These are phyloP conservation scores for Carollia perspicillata DNA, from an alignment of 2,113 vertebrate genomes.

Conservation along the genomic window DNA sequence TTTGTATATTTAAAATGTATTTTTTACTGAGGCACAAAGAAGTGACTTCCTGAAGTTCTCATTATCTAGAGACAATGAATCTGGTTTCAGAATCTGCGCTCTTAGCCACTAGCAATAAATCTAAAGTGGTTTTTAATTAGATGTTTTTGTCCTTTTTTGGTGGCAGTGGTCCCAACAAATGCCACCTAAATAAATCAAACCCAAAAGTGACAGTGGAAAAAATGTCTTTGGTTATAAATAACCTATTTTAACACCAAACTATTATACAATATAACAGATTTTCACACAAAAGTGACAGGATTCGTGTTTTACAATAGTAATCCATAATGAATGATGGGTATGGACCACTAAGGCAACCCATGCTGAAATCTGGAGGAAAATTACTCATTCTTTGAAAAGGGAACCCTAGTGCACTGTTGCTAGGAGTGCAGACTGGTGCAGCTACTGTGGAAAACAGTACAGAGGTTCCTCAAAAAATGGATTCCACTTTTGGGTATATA, in stretches of 20 bases:
- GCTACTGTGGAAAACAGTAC: not conserved
- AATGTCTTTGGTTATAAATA: not conserved
- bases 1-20: not conserved
- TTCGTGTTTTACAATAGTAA: slow-evolving; percentile 19
- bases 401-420: not conserved
- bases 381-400: not conserved
- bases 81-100: not conserved
- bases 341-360: not conserved
- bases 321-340: not conserved
- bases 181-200: not conserved
- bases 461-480: not conserved
- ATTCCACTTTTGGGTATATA: not conserved
- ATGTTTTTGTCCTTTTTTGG: not conserved
- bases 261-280: not conserved
- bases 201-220: not conserved
- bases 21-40: not conserved
- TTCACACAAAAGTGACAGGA: not conserved
- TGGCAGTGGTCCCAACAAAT: not conserved
- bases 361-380: not conserved
- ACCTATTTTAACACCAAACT: not conserved
- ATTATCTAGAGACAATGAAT: not conserved
- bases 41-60: not conserved
- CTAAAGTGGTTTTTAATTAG: not conserved
- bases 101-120: not conserved
- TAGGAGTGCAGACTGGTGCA: not conserved